These are phyloP conservation scores for Zaprionus bogoriensis DNA, from an alignment of 2,888 invertebrate genomes.

Conservation along the genomic window DNA sequence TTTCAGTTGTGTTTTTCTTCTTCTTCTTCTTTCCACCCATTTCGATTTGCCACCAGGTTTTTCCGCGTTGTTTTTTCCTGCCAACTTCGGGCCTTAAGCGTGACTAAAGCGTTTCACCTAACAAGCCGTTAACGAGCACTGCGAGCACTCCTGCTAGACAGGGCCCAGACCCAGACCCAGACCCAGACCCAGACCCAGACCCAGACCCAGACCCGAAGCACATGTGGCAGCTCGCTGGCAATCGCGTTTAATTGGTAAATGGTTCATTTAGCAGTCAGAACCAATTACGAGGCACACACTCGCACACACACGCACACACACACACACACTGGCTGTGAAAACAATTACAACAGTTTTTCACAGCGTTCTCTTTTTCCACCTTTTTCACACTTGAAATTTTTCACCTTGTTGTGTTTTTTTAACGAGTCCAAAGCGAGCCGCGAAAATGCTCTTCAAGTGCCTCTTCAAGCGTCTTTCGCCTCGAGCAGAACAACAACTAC, in stretches of 20 bases:
- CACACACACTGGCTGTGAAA: constrained; percentile 51
- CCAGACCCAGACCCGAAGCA: background rate
- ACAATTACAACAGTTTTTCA: constrained; percentile 70
- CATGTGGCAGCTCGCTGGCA: constrained; percentile 62
- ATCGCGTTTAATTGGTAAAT: constrained; percentile 79
- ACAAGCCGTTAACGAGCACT: constrained; percentile 71
- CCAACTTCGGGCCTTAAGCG: constrained; percentile 48
- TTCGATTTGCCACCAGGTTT: constrained; percentile 18
- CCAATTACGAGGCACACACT: constrained; percentile 57
- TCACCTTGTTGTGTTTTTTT: constrained; percentile 6
- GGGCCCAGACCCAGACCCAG: background rate
- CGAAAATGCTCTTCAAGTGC: constrained; percentile 51
- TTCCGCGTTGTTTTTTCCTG: constrained; percentile 57
- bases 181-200: background rate
- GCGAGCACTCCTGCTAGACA: constrained; percentile 9
- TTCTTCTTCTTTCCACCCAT: constrained; percentile 3
- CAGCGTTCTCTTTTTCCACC: constrained; percentile 11
- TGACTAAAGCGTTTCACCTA: constrained; percentile 71
- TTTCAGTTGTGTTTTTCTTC: no score
- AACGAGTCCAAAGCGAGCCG: constrained; percentile 30
- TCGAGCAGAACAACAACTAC: no score
- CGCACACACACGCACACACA: constrained; percentile 13
- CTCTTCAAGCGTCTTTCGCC: constrained; percentile 8
- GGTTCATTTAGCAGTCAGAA: constrained; percentile 80
- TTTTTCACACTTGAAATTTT: constrained; percentile 12